phyloP scores from a whole-genome alignment of 92 coral and sea anemone genomes.

The Epizoanthus rinbou region DNA sequence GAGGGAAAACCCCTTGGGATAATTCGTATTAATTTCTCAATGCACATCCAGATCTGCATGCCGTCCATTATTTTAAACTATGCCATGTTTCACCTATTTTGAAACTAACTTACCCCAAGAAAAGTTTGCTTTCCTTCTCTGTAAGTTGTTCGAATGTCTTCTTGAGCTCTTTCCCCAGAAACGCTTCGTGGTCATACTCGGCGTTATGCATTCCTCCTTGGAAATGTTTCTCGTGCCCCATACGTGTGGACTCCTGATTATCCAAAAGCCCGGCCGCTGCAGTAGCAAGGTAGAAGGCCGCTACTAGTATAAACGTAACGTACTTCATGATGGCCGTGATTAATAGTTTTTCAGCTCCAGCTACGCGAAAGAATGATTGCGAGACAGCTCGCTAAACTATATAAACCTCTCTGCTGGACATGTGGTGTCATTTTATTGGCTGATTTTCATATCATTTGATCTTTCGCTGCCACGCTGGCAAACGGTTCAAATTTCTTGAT shows the following conservation, averaged over 20 bases:
- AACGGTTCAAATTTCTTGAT: conserved; percentile 24
- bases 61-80: neutral
- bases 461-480: conserved; percentile 44
- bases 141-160: conserved; percentile 50
- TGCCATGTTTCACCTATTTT: neutral
- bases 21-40: too few species aligned
- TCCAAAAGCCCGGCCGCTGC: conserved; percentile 28
- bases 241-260: neutral
- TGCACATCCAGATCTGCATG: too few species aligned
- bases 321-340: neutral
- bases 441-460: neutral
- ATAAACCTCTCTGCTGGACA: neutral
- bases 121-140: conserved; percentile 39
- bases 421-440: conserved; percentile 25
- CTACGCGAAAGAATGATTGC: neutral
- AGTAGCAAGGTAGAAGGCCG: neutral
- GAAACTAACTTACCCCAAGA: conserved; percentile 43
- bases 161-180: conserved; percentile 47
- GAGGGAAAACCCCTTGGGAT: too few species aligned
- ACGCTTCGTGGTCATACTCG: conserved; percentile 53
- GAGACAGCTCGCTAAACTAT: neutral
- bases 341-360: neutral
- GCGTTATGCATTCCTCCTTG: conserved; percentile 53
- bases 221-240: conserved; percentile 44
- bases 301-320: neutral